These are phyloP conservation scores for Leptopterna dolabrata DNA, from an alignment of 2,888 invertebrate genomes.

Conservation along the genomic window DNA sequence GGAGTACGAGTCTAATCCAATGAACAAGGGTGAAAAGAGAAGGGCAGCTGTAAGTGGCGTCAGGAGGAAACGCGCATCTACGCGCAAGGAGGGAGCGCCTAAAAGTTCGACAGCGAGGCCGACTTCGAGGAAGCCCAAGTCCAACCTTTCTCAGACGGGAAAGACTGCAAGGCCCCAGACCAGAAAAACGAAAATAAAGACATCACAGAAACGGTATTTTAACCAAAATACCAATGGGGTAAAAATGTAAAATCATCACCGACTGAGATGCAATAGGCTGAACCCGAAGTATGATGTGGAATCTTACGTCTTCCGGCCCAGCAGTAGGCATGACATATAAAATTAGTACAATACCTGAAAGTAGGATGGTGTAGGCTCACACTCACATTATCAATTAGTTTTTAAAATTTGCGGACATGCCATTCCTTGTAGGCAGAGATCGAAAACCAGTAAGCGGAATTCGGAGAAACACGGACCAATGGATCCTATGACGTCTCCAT, in stretches of 20 bases:
- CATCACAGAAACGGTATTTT: neutral
- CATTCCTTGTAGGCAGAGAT: neutral
- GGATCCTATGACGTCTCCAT: neutral
- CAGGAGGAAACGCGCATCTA: neutral
- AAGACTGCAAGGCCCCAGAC: neutral
- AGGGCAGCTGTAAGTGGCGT: neutral
- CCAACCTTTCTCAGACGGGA: neutral
- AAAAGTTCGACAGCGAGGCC: neutral
- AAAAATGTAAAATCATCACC: too few species aligned
- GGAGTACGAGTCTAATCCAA: neutral
- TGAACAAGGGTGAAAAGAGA: neutral
- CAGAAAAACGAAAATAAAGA: neutral
- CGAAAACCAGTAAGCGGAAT: neutral
- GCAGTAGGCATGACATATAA: too few species aligned
- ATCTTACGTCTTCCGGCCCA: too few species aligned
- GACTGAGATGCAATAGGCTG: too few species aligned
- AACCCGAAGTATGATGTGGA: too few species aligned
- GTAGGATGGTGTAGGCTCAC: too few species aligned
- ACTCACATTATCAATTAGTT: too few species aligned
- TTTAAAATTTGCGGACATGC: too few species aligned
- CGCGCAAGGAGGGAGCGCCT: neutral
- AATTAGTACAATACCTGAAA: too few species aligned
- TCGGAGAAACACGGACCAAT: neutral
- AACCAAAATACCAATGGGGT: too few species aligned
- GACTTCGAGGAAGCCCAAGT: neutral